Evolutionary conservation across 2,888 invertebrate species (phyloP).

Genomic region (Hedychridium roseum): DNA sequence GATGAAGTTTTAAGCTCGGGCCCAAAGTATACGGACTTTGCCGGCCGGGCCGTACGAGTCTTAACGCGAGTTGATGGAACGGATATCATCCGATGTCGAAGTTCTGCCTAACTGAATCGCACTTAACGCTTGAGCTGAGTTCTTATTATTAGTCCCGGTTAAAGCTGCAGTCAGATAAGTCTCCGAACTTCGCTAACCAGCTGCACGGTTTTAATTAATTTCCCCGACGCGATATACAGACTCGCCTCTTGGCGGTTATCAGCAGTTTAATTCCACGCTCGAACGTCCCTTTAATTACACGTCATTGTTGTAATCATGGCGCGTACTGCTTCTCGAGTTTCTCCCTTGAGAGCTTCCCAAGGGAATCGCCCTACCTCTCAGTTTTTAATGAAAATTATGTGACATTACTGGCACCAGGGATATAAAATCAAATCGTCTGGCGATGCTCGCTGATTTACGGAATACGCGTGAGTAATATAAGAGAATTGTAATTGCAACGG

Average conservation of each 20-base stretch:
- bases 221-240: conserved; percentile 11
- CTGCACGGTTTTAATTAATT: conserved; percentile 53
- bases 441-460: too few species aligned
- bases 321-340: too few species aligned
- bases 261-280: conserved; percentile 39
- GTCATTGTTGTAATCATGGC: conserved; percentile 20
- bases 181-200: conserved; percentile 34
- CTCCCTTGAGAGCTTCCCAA: too few species aligned
- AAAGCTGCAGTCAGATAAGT: conserved; percentile 33
- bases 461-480: too few species aligned
- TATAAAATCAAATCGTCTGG: too few species aligned
- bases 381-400: too few species aligned
- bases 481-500: too few species aligned
- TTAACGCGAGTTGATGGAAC: conserved; percentile 22
- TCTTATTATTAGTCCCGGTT: conserved; percentile 58
- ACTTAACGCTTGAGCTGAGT: conserved; percentile 49
- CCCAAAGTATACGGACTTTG: too few species aligned
- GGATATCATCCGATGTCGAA: conserved; percentile 35
- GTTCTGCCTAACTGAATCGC: conserved; percentile 41
- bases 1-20: too few species aligned
- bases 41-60: neutral
- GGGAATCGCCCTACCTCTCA: too few species aligned
- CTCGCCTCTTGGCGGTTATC: conserved; percentile 33
- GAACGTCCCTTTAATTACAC: conserved; percentile 27
- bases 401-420: too few species aligned